Base-by-base conservation (phyloP, 2,888 invertebrate genomes). In the Pilophorus perplexus region DNA sequence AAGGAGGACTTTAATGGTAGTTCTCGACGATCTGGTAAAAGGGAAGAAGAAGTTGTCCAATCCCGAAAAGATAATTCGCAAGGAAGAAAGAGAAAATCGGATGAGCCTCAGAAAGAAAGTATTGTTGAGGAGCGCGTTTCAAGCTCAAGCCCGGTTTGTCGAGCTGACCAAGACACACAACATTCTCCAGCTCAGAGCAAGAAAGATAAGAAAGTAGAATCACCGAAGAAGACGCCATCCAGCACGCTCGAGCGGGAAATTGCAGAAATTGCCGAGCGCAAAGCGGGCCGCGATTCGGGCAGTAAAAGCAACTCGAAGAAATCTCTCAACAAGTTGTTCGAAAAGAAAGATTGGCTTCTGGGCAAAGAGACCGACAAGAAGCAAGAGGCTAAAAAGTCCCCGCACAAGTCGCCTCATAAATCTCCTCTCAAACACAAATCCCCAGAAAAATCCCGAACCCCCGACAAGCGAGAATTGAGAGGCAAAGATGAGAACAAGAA, bases 281-380 rank as follows among this genome's bases (percentile, higher is more conserved):
- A 74, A 66, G 70, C 68, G 3, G 72, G 79, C 71, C 68, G 78
- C 74, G 74, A 78, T 71, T 71, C 79, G 75, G 68, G 77, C 72
- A 74, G 78, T 74, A 75, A 75, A 76, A 74, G 78, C 74, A 75
- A 75, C 76, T 72, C 79, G 71, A 77, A 80, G 67, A 78, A 76
- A 22, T 79, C 83, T 2, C 74, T 85, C 54, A 84, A 85, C 71
- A 81, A 81, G 71, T 74, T 85, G 46, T 79, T 85, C 46, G 83
- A 80, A 69, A 81, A 79, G 72, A 78, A 79, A 54, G 82, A 81
- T 72, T 79, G 79, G 68, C 76, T 71, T 10, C 38, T 64, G 33
- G 66, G 67, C 8, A 69, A 64, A 27, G 69, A 69, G 40, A 57
- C 59, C 22, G 69, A 69, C 40, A 64, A 68, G 65, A 69, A 66